Evolutionary conservation across 2,888 invertebrate species (phyloP).

Genomic region (Rapana venosa): DNA sequence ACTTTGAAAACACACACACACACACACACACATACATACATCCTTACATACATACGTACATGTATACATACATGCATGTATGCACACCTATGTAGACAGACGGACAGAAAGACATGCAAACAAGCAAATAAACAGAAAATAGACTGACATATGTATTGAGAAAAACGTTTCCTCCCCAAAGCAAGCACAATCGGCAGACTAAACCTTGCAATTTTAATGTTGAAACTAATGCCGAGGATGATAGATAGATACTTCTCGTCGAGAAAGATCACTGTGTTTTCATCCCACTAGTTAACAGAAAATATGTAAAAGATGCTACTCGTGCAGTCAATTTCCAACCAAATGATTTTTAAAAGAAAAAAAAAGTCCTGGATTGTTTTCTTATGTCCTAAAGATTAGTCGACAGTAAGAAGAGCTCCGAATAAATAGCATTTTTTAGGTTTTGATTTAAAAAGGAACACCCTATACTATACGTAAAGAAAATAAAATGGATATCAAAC

Average conservation of each 20-base stretch:
- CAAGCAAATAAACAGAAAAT: background rate
- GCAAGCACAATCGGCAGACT: background rate
- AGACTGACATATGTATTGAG: background rate
- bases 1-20: too few species aligned
- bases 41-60: background rate
- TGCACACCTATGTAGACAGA: background rate
- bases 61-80: background rate
- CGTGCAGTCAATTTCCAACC: background rate
- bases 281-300: too few species aligned
- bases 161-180: background rate
- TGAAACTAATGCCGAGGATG: background rate
- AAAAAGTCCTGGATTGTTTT: too few species aligned
- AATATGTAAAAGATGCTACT: background rate
- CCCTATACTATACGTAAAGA: too few species aligned
- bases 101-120: too few species aligned
- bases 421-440: too few species aligned
- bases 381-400: too few species aligned
- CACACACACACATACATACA: background rate
- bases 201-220: background rate
- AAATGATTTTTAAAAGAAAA: background rate
- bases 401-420: too few species aligned
- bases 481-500: too few species aligned
- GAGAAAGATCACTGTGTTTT: background rate
- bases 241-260: background rate
- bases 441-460: background rate